Base-by-base conservation (phyloP, 2,113 vertebrate species). In the Motacilla tschutschensis region DNA sequence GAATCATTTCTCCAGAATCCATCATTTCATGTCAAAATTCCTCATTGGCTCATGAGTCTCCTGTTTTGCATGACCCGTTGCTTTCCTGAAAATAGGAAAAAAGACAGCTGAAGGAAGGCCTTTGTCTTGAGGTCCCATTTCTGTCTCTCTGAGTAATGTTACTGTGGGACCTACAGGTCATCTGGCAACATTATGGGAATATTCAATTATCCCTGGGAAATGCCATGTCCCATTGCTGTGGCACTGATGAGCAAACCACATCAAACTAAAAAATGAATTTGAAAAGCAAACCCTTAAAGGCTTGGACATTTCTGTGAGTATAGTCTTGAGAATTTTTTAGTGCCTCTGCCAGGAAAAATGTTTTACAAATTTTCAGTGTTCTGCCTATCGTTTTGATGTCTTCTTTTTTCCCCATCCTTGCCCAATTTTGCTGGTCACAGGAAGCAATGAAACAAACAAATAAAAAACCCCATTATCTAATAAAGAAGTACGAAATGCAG, bases 71-170 rank as follows among this genome's bases (percentile, higher is more conserved):
- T 66, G 71, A 93, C 76, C 82, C 70, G 43, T 60, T 79, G 64
- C 64, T 87, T 90, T 88, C 79, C 85, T 53, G 55, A 85, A 85
- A 64, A 70, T 14, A 51, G 63, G 28, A 79, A 63, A 64, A 88
- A 76, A 40, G 47, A 31, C 2, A 11, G 41, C 40, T 79, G 60
- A 90, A 88, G 51, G 78, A 84, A 91, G 20, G 47, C 33, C 40
- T 88, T 90, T 91, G 51, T 82, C 72, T 47, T 76, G 51, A 87
- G 64, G 67, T 79, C 47, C 47, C 75, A 66, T 85, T 90, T 95
- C 89, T 93, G 55, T 82, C 79, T 84, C 48, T 67, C 79, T 94
- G 89, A 91, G 47, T 87, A 92, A 92, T 88, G 91, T 88, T 91
- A 87, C 79, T 43, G 28, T 0, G 1, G 13, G 87, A 91, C 91